Evolutionary conservation across 1,140 invertebrate genomes (phyloP), one percentile per base, ranked within the genome.

Genomic region (Drosophila mayri): DNA sequence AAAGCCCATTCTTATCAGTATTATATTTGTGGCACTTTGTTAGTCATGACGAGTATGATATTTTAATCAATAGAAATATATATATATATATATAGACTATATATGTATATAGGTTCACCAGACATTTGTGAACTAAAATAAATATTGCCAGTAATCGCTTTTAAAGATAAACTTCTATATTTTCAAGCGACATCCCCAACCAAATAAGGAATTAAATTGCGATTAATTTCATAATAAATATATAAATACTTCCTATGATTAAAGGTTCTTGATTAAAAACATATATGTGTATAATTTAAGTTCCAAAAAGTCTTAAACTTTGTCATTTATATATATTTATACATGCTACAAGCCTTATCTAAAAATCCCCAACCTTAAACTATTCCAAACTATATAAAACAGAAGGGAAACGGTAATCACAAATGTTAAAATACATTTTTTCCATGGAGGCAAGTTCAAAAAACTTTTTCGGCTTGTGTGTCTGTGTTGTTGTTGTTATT

Each of bases 381-480:
- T 49, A 49, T 70, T 28, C 43, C 25, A 49, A 60, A 68, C 41
- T 44, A 10, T 28, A 30, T 30, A 25, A 71, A 58, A 28, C 20
- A 47, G 20, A 41, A 37, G 49, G 54, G 54, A 32, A 59, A 67
- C 43, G 18, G 60, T 46, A 70, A 76, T 20, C 38, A 54, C 47
- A 50, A 86, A 86, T 74, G 52, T 32, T 61, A 35, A 64, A 64
- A 70, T 52, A 63, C 61, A 41, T 41, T 50, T 50, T 52, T 74
- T 68, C 67, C 30, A 28, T 52, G 50, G 50, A 55, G 55, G 61
- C 65, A 85, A 85, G 86, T 90, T 90, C 78, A 90, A 90, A 71
- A 86, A 85, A 88, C 81, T 74, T 85, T 85, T 81, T 90, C 65
- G 61, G 72, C 64, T 78, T 80, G 65, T 61, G 46, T 47, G 12